Evolutionary conservation across 2,113 vertebrate species (phyloP).

Genomic region (Bucco capensis): DNA sequence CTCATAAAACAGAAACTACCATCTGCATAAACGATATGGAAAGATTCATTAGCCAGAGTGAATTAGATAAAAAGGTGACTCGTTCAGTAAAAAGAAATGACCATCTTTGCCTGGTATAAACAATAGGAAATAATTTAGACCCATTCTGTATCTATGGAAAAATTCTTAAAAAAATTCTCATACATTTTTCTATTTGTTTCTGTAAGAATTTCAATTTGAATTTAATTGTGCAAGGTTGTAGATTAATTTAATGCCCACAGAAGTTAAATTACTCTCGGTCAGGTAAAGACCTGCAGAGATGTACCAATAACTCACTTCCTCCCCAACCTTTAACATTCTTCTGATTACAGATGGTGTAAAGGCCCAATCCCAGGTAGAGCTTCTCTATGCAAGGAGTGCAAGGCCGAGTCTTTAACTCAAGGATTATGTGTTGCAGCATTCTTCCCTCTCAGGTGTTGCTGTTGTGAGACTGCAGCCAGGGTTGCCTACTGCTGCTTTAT

Average conservation of each 20-base stretch:
- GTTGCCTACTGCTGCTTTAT: slow-evolving; percentile 69
- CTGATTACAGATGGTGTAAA: neutral
- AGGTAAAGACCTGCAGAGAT: neutral
- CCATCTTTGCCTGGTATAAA: neutral
- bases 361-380: neutral
- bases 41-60: neutral
- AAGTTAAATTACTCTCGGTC: neutral
- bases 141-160: neutral
- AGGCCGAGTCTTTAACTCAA: neutral
- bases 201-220: neutral
- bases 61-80: neutral
- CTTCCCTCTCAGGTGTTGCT: slow-evolving; percentile 41
- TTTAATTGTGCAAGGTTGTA: neutral
- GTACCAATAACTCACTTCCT: neutral
- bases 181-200: neutral
- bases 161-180: neutral
- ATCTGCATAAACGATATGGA: neutral
- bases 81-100: neutral
- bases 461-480: slow-evolving; percentile 28
- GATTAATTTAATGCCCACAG: neutral
- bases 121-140: neutral
- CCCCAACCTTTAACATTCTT: neutral
- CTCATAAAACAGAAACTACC: neutral
- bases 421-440: neutral
- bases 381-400: neutral